Evolutionary conservation across 2,113 vertebrate genomes (phyloP).

Genomic region (Castor canadensis): DNA sequence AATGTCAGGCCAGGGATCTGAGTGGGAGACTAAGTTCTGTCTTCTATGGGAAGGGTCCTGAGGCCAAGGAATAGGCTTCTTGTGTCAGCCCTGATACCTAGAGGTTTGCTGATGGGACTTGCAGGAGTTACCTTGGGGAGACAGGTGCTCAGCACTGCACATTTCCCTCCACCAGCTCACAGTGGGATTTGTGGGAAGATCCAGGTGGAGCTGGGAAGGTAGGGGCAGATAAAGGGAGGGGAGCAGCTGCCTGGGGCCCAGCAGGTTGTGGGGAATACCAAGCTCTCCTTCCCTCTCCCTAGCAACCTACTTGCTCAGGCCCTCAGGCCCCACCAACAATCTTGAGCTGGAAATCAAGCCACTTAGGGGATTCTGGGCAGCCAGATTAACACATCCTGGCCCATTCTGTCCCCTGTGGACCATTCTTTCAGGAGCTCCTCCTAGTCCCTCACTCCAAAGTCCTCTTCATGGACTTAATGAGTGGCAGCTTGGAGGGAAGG

Average conservation of each 20-base stretch:
- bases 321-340: constrained; percentile 13
- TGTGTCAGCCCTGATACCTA: not conserved
- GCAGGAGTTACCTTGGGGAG: not conserved
- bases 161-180: not conserved
- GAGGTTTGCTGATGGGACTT: not conserved
- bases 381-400: not conserved
- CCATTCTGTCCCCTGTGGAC: not conserved
- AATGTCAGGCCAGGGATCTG: not conserved
- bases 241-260: constrained; percentile 18
- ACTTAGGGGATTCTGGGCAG: not conserved
- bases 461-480: not conserved
- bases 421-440: not conserved
- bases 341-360: not conserved
- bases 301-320: not conserved
- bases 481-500: not conserved
- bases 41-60: not conserved
- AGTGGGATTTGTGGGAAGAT: not conserved
- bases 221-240: not conserved
- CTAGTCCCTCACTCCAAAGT: not conserved
- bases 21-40: not conserved
- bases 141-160: too few species aligned
- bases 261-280: not conserved
- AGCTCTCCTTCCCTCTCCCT: not conserved
- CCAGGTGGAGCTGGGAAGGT: not conserved
- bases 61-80: not conserved